Conservation (phyloP, 2,797 vertebrate species). For the Adrianichthys oophorus region DNA sequence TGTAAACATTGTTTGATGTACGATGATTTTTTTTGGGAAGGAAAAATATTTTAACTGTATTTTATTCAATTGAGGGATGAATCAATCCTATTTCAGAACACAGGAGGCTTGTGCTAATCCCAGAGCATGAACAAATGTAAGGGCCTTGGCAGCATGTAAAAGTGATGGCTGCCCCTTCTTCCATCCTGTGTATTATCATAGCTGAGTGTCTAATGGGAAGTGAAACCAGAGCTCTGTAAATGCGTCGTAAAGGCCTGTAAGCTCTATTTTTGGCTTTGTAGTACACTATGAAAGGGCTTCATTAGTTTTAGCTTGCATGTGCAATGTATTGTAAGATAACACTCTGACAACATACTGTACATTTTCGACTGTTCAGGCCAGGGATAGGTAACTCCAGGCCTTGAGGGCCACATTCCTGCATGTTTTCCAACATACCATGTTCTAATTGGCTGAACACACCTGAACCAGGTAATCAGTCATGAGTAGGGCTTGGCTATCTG, state of each 20-base stretch:
- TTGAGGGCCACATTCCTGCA: too few relatives aligned
- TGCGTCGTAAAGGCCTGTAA: constrained; percentile 49
- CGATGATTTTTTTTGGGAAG: too few relatives aligned
- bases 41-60: neutral
- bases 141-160: constrained; percentile 33
- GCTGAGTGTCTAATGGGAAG: constrained; percentile 70
- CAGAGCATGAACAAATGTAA: constrained; percentile 30
- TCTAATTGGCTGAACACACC: too few relatives aligned
- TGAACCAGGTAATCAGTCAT: too few relatives aligned
- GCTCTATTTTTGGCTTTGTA: constrained; percentile 45
- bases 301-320: constrained; percentile 26
- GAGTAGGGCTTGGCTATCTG: too few relatives aligned
- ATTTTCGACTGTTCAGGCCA: too few relatives aligned
- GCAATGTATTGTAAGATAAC: too few relatives aligned
- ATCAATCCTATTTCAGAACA: neutral
- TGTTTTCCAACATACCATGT: too few relatives aligned
- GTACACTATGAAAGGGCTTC: constrained; percentile 18
- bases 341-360: too few relatives aligned
- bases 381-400: too few relatives aligned
- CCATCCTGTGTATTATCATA: constrained; percentile 62
- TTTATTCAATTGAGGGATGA: neutral
- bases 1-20: too few relatives aligned
- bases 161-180: constrained; percentile 34
- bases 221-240: constrained; percentile 65
- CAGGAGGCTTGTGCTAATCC: neutral